Base-by-base conservation (phyloP, 2,113 vertebrate genomes). In the Romanogobio albipinnatus region DNA sequence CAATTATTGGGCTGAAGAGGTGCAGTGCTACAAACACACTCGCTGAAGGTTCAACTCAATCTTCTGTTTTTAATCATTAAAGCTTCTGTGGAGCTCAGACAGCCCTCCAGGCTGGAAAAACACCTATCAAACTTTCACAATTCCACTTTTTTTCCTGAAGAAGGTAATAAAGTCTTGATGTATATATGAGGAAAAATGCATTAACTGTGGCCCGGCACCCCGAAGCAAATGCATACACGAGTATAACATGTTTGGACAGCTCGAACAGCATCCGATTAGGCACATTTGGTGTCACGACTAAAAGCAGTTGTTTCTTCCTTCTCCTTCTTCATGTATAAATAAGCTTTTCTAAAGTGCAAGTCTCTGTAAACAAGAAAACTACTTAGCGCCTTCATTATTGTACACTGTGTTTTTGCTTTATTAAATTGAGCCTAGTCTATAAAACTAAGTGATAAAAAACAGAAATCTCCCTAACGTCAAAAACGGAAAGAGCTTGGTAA, bases 41-140 rank as follows among this genome's bases (percentile, higher is more conserved):
- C 61, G 17, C 78, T 81, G 43, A 81, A 66, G 80, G 47, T 82
- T 71, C 80, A 71, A 81, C 62, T 81, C 79, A 64, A 81, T 82
- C 66, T 82, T 82, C 64, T 82, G 64, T 71, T 71, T 81, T 81
- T 82, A 82, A 82, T 82, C 80, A 82, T 71, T 71, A 82, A 82
- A 71, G 80, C 80, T 56, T 82, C 22, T 7, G 11, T 58, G 49
- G 11, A 43, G 66, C 66, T 82, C 80, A 53, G 66, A 70, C 66
- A 70, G 33, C 49, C 64, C 80, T 71, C 49, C 22, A 82, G 80
- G 49, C 80, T 58, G 66, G 66, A 82, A 82, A 82, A 71, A 71
- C 66, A 82, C 19, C 62, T 70, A 82, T 82, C 61, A 81, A 81
- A 81, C 79, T 81, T 81, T 68, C 61, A 81, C 79, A 81, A 81